These are phyloP conservation scores for Eurystomus glaucurus DNA, from an alignment of 2,797 vertebrate species.

Conservation along the genomic window DNA sequence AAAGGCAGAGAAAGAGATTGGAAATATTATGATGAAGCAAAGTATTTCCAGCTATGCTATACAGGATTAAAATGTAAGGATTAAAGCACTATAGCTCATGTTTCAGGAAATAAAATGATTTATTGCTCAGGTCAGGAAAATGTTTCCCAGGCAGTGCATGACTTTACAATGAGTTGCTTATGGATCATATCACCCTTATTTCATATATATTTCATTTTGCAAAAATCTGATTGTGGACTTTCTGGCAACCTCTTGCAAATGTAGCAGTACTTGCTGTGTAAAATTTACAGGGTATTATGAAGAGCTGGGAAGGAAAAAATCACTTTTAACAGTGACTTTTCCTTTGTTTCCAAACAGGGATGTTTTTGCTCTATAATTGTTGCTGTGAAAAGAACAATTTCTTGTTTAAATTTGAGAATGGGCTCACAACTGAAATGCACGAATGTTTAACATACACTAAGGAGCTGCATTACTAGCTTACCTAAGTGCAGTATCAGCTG, in stretches of 20 bases:
- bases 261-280: not conserved
- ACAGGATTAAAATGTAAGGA: not conserved
- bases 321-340: not conserved
- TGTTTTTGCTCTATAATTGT: not conserved
- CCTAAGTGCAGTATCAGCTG: not conserved
- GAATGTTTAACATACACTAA: not conserved
- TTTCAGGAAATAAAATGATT: conserved; percentile 33
- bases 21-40: not conserved
- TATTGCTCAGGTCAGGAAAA: not conserved
- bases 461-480: not conserved
- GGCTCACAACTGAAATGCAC: not conserved
- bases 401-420: not conserved
- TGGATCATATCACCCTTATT: conserved; percentile 15
- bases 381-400: not conserved
- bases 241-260: not conserved
- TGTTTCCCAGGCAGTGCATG: not conserved
- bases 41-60: not conserved
- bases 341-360: not conserved
- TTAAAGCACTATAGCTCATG: not conserved
- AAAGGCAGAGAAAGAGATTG: not conserved
- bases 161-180: conserved; percentile 7
- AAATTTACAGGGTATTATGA: not conserved
- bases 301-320: not conserved
- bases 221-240: not conserved
- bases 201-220: not conserved